A percentile compares a stretch with the other conserved stretches of the same genome.
phyloP scores from a whole-genome alignment of 1,140 invertebrate genomes.

The Drosophila mojavensis region DNA sequence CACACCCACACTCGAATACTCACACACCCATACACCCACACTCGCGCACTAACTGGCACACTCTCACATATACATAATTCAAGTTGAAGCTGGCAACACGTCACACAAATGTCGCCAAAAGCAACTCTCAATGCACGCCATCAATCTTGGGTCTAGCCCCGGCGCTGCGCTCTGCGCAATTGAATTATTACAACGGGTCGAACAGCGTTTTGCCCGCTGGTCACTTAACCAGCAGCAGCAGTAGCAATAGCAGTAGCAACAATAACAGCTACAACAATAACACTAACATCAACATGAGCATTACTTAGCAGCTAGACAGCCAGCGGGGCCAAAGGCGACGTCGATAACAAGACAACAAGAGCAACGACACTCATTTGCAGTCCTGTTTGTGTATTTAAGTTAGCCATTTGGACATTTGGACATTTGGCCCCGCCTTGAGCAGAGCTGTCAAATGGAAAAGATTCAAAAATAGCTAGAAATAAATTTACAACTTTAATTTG shows the following conservation, averaged over 20 bases:
- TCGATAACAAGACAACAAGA: slow-evolving; percentile 22
- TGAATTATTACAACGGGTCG: slow-evolving; percentile 82
- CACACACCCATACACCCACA: slow-evolving; percentile 7
- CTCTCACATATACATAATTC: slow-evolving; percentile 67
- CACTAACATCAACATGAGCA: slow-evolving; percentile 16
- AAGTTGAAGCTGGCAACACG: slow-evolving; percentile 70
- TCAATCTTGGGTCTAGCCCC: slow-evolving; percentile 69
- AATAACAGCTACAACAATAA: slow-evolving; percentile 1
- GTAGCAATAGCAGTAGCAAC: slow-evolving; percentile 25
- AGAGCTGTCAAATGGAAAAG: slow-evolving; percentile 30
- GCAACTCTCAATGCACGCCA: slow-evolving; percentile 76
- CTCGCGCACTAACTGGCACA: slow-evolving; percentile 25
- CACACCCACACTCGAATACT: slow-evolving; percentile 20
- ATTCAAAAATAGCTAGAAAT: no score
- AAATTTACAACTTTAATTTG: no score
- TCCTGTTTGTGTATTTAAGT: slow-evolving; percentile 62
- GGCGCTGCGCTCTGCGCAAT: slow-evolving; percentile 58
- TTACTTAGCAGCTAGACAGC: not conserved
- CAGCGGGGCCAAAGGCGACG: slow-evolving; percentile 14
- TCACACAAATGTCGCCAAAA: slow-evolving; percentile 80
- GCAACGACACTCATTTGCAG: slow-evolving; percentile 70
- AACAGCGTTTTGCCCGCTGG: slow-evolving; percentile 66
- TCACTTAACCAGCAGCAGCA: slow-evolving; percentile 66
- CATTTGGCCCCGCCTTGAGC: slow-evolving; percentile 8
- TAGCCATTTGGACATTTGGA: not conserved